Evolutionary conservation across 2,113 vertebrate genomes (phyloP).

Genomic region (Thunnus thynnus): DNA sequence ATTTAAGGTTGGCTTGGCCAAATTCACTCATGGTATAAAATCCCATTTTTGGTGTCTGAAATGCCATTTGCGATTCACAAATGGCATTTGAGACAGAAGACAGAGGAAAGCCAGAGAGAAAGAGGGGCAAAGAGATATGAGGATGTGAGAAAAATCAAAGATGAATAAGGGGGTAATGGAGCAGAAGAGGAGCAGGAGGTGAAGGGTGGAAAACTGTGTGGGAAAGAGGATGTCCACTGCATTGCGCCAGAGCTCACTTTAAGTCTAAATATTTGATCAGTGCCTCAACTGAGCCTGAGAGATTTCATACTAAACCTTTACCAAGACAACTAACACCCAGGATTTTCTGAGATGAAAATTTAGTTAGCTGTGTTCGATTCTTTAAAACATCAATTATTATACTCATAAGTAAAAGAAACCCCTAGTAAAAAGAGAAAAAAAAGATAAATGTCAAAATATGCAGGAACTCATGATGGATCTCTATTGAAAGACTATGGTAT

Average conservation of each 20-base stretch:
- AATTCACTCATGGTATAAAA: not conserved
- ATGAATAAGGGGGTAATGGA: not conserved
- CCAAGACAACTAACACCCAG: not conserved
- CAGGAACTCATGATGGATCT: not conserved
- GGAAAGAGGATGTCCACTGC: slow-evolving; percentile 6
- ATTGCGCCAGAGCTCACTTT: slow-evolving; percentile 15
- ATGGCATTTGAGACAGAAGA: not conserved
- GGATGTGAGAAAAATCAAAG: not conserved
- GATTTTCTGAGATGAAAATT: not conserved
- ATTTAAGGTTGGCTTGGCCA: not conserved
- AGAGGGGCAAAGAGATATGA: not conserved
- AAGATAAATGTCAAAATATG: not conserved
- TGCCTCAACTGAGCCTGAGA: not conserved
- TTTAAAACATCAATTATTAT: no score
- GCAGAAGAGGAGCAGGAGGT: slow-evolving; percentile 9
- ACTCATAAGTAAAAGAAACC: no score
- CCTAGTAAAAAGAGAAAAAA: no score
- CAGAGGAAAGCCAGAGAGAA: not conserved
- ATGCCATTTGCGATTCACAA: not conserved
- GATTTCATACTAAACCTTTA: not conserved
- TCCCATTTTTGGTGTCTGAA: not conserved
- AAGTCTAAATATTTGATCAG: slow-evolving; percentile 13
- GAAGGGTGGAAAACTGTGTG: not conserved
- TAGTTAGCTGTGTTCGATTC: no score
- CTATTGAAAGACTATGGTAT: not conserved